These are phyloP conservation scores for Macrophya annulata DNA, from an alignment of 2,888 invertebrate species.

Conservation along the genomic window DNA sequence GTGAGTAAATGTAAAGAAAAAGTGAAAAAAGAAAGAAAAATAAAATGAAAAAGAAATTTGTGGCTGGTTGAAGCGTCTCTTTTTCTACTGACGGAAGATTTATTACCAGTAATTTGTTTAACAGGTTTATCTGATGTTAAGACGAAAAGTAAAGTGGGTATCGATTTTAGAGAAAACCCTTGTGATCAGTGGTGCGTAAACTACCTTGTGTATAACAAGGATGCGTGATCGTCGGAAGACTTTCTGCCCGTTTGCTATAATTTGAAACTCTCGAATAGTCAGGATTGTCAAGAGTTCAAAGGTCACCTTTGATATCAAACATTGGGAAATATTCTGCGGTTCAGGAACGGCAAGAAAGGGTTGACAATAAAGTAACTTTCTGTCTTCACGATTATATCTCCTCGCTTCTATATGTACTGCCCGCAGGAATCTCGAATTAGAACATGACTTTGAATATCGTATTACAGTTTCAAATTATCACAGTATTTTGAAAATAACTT, in stretches of 20 bases:
- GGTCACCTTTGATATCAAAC: conserved; percentile 18
- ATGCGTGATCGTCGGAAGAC: background rate
- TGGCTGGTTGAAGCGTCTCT: background rate
- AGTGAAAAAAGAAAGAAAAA: background rate
- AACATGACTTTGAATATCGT: background rate
- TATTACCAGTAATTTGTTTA: conserved; percentile 22
- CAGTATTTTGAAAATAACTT: background rate
- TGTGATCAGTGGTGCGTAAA: conserved; percentile 15
- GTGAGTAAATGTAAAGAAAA: conserved; percentile 1
- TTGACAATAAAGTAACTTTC: conserved; percentile 17
- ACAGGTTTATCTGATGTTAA: background rate
- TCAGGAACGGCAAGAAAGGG: background rate
- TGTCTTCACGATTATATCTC: background rate
- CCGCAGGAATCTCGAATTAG: background rate
- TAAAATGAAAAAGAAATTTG: background rate
- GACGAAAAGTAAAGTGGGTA: background rate
- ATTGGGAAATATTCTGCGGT: background rate
- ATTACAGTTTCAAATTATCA: background rate
- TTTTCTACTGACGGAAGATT: background rate
- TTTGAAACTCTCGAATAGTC: conserved; percentile 20
- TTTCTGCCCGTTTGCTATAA: conserved; percentile 30
- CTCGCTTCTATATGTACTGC: background rate
- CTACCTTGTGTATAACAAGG: background rate
- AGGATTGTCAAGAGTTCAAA: conserved; percentile 14
- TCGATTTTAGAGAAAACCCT: background rate